Evolutionary conservation across 2,797 vertebrate species (phyloP).

Genomic region (Trachops cirrhosus): DNA sequence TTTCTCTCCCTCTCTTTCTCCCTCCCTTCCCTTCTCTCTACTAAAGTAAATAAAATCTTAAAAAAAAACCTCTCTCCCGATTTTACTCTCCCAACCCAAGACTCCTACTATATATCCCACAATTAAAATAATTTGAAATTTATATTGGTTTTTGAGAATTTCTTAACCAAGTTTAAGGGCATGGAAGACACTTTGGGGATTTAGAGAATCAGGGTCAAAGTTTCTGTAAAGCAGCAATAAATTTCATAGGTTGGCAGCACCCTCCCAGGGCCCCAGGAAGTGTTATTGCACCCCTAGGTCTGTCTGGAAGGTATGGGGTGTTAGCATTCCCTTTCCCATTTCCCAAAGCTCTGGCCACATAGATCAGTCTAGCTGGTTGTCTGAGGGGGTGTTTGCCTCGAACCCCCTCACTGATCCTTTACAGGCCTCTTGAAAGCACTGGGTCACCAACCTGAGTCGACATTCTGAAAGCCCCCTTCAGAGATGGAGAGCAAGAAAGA

Average conservation of each 20-base stretch:
- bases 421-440: not conserved
- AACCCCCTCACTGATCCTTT: not conserved
- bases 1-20: too few species aligned
- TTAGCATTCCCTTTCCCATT: not conserved
- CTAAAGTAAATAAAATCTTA: too few species aligned
- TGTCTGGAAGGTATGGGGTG: not conserved
- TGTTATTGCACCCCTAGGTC: not conserved
- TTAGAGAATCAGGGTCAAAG: not conserved
- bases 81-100: not conserved
- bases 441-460: not conserved
- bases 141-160: not conserved
- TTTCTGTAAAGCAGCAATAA: not conserved
- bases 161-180: not conserved
- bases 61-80: too few species aligned
- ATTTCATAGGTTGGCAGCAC: fast-evolving
- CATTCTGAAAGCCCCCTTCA: not conserved
- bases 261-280: not conserved
- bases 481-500: not conserved
- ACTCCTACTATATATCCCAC: not conserved
- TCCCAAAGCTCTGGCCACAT: not conserved
- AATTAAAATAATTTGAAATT: not conserved
- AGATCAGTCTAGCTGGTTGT: not conserved
- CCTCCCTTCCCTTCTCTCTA: too few species aligned
- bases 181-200: not conserved
- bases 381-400: not conserved